Conservation (phyloP, 2,888 invertebrate genomes). For the Eupithecia exiguata region DNA sequence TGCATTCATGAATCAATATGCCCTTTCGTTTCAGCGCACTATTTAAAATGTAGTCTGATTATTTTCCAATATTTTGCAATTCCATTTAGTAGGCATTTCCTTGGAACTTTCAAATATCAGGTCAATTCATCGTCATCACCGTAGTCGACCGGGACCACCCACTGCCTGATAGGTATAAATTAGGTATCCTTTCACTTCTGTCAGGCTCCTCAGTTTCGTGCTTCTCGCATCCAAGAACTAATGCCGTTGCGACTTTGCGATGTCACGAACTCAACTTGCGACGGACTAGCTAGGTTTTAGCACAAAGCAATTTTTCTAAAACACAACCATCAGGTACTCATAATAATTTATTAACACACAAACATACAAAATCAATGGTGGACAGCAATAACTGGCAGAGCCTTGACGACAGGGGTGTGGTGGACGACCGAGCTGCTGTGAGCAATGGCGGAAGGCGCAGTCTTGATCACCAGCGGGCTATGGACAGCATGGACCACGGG, state of each 20-base stretch:
- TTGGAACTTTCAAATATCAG: neutral
- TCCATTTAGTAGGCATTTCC: too few species aligned
- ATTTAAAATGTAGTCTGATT: neutral
- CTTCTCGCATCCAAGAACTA: neutral
- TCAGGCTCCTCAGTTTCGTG: neutral
- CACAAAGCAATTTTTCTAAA: neutral
- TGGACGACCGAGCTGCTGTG: conserved; percentile 76
- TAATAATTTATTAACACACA: conserved; percentile 45
- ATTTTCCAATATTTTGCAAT: too few species aligned
- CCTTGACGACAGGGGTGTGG: conserved; percentile 64
- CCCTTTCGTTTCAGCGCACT: neutral
- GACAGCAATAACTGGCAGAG: conserved; percentile 69
- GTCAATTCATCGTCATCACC: neutral
- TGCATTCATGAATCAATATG: neutral
- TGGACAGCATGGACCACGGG: conserved; percentile 54
- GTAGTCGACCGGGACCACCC: too few species aligned
- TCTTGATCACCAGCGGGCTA: conserved; percentile 68
- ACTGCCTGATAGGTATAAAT: neutral
- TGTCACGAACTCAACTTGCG: neutral
- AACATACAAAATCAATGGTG: conserved; percentile 62
- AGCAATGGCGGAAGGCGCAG: conserved; percentile 68
- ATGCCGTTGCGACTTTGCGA: neutral
- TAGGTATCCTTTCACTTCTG: neutral
- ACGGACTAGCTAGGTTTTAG: neutral
- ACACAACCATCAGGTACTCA: conserved; percentile 34